These are phyloP conservation scores for Amphibalanus amphitrite DNA, from an alignment of 1,140 invertebrate species.

Conservation along the genomic window DNA sequence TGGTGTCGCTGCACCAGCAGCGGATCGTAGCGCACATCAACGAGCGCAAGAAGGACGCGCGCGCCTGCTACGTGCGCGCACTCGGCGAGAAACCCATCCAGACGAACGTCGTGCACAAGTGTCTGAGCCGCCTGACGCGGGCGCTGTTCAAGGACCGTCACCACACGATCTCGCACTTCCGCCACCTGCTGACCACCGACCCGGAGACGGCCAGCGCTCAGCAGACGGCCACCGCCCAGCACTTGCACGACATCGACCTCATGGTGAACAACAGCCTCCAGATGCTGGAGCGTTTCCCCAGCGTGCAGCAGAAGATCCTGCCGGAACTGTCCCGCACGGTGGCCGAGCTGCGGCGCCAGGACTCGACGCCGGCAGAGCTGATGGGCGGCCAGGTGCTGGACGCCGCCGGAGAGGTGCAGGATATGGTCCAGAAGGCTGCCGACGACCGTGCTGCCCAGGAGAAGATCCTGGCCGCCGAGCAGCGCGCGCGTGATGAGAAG, in stretches of 20 bases:
- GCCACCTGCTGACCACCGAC: slow-evolving; percentile 61
- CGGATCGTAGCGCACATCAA: slow-evolving; percentile 73
- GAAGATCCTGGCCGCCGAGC: background rate
- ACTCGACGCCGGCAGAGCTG: slow-evolving; percentile 36
- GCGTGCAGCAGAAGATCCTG: slow-evolving; percentile 13
- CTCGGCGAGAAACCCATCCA: slow-evolving; percentile 51
- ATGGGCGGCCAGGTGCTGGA: slow-evolving; percentile 15
- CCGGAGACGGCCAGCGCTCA: slow-evolving; percentile 71
- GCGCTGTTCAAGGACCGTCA: slow-evolving; percentile 87
- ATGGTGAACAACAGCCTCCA: slow-evolving; percentile 79
- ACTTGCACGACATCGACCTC: slow-evolving; percentile 66
- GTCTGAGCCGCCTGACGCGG: slow-evolving; percentile 69
- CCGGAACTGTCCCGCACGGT: slow-evolving; percentile 10
- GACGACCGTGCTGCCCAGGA: background rate
- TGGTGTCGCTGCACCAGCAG: slow-evolving; percentile 93
- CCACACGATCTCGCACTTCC: slow-evolving; percentile 89
- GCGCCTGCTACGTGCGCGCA: slow-evolving; percentile 81
- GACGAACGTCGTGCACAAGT: slow-evolving; percentile 80
- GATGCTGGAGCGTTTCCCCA: slow-evolving; percentile 51
- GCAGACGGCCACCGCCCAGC: slow-evolving; percentile 68
- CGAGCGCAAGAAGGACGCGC: slow-evolving; percentile 83
- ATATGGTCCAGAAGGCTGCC: background rate
- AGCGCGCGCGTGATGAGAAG: background rate
- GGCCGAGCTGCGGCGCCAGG: slow-evolving; percentile 63
- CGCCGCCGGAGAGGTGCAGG: slow-evolving; percentile 13